Percentiles rank a stretch among this genome's conserved stretches.
Conservation (phyloP, 2,797 vertebrate species). For the Thunnus albacares region DNA sequence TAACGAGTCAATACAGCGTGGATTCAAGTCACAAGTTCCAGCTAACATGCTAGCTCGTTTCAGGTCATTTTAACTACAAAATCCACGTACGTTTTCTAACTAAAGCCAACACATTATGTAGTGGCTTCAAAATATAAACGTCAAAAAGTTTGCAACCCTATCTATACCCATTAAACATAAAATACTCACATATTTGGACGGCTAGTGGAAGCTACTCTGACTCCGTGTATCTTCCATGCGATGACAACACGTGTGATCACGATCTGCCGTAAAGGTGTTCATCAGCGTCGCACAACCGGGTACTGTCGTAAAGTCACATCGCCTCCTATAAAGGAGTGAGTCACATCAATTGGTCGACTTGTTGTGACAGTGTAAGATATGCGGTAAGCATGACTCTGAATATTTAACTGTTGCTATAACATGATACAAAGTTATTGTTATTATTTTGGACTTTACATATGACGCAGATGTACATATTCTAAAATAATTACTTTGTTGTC, state of each 20-base stretch:
- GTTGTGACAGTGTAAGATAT: no score
- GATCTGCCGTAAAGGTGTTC: constrained; percentile 52
- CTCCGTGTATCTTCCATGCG: constrained; percentile 36
- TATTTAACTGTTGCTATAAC: neutral
- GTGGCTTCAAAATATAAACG: rapidly evolving
- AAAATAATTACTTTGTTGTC: neutral
- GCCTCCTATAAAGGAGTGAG: no score
- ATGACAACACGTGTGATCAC: constrained; percentile 71
- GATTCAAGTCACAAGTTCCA: neutral
- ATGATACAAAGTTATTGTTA: neutral
- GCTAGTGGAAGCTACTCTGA: neutral
- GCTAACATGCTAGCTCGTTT: constrained; percentile 53
- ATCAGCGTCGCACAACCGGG: neutral
- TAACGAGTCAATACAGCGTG: neutral
- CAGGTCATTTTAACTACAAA: neutral
- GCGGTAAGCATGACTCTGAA: neutral
- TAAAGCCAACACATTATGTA: rapidly evolving
- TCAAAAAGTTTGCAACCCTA: rapidly evolving
- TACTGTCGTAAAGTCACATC: constrained; percentile 61
- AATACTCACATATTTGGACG: constrained; percentile 29
- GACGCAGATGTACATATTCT: rapidly evolving
- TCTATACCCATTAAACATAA: rapidly evolving
- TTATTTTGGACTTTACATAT: neutral
- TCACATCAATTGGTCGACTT: no score
- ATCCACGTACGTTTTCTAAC: rapidly evolving